Percentiles rank a stretch among this genome's conserved stretches.
phyloP scores from a whole-genome alignment of 2,113 vertebrate genomes.

The Lipotes vexillifer region DNA sequence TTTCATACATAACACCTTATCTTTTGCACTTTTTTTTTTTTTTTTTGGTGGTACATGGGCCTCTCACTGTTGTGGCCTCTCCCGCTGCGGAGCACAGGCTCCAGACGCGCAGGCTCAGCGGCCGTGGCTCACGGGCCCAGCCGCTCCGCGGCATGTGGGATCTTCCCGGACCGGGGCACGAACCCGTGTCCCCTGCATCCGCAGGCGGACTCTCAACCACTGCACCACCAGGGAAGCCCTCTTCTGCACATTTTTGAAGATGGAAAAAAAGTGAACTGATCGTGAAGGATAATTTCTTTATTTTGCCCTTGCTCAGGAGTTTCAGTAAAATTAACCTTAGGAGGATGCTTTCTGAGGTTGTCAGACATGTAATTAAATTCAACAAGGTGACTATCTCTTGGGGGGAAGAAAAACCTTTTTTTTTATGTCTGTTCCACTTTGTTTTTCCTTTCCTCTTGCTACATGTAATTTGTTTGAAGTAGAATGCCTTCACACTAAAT shows the following conservation, averaged over 20 bases:
- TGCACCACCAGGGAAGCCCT: neutral
- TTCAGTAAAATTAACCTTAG: neutral
- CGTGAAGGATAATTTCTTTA: neutral
- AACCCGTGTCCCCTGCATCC: too few relatives aligned
- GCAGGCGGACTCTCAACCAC: too few relatives aligned
- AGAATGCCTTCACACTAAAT: slow-evolving; percentile 52
- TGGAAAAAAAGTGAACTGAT: neutral
- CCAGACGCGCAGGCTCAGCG: too few relatives aligned
- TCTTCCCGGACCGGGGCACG: too few relatives aligned
- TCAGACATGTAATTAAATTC: neutral
- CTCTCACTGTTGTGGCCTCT: too few relatives aligned
- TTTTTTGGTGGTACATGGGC: too few relatives aligned
- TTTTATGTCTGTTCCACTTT: neutral
- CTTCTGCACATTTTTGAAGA: neutral
- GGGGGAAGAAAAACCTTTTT: neutral
- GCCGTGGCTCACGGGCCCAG: too few relatives aligned
- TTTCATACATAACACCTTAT: neutral
- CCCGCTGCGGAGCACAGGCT: too few relatives aligned
- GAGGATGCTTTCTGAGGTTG: neutral
- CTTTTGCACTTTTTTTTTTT: neutral
- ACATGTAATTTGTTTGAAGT: slow-evolving; percentile 37
- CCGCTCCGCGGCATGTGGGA: too few relatives aligned
- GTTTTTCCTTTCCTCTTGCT: slow-evolving; percentile 21
- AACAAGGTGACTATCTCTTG: neutral
- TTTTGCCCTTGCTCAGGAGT: neutral